Conservation (phyloP, 2,888 invertebrate species). For the Habrosyne pyritoides region DNA sequence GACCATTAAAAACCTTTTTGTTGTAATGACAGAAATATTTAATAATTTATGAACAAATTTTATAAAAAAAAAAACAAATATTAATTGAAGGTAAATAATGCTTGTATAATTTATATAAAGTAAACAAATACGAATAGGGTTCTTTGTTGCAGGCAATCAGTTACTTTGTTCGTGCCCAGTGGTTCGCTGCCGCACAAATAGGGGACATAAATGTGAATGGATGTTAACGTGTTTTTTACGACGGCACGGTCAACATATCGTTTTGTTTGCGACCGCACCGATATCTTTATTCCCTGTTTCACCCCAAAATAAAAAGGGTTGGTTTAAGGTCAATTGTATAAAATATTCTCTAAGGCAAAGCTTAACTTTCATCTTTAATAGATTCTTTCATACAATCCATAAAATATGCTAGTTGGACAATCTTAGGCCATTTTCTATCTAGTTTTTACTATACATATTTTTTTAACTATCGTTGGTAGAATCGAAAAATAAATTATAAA, state of each 20-base stretch:
- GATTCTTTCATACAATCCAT: neutral
- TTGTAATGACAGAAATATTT: too few species aligned
- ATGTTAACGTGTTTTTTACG: conserved; percentile 84
- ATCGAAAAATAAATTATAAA: too few species aligned
- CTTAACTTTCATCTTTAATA: neutral
- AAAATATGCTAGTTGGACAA: neutral
- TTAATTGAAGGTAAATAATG: neutral
- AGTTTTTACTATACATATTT: too few species aligned
- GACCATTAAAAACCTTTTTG: too few species aligned
- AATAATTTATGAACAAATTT: conserved; percentile 16
- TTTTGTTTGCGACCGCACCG: conserved; percentile 75
- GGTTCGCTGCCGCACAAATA: conserved; percentile 69
- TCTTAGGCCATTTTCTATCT: too few species aligned
- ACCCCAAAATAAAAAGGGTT: conserved; percentile 60
- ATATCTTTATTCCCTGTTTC: conserved; percentile 74
- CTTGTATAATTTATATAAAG: conserved; percentile 14
- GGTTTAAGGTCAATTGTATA: conserved; percentile 4
- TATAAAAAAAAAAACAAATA: neutral
- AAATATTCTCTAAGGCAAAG: neutral
- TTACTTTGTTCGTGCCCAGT: conserved; percentile 72
- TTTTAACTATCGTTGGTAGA: too few species aligned
- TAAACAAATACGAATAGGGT: conserved; percentile 50
- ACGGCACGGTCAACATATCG: conserved; percentile 75
- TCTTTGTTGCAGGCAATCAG: conserved; percentile 69
- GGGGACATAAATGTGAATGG: conserved; percentile 81